Percentiles rank a stretch among this genome's conserved stretches.
Conservation (phyloP, 2,113 vertebrate species). For the Semicossyphus pulcher region DNA sequence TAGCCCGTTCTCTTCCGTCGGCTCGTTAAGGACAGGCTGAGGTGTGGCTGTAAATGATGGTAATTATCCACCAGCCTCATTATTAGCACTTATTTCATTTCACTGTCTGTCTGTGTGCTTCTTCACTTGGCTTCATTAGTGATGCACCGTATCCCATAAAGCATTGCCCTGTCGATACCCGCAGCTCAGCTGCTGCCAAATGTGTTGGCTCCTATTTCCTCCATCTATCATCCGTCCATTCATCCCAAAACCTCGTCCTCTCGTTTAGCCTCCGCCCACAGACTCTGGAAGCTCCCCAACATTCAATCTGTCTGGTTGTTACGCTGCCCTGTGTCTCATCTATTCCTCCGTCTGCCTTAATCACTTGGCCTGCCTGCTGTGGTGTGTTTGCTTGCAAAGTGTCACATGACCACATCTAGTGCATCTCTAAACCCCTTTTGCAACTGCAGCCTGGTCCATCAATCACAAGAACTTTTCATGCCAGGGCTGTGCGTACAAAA, state of each 20-base stretch:
- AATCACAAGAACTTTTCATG: background rate
- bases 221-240: conserved; percentile 41
- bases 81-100: conserved; percentile 25
- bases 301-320: conserved; percentile 13
- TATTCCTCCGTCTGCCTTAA: background rate
- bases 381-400: no score
- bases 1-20: background rate
- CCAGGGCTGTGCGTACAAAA: background rate
- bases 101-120: background rate
- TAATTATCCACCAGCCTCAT: conserved; percentile 34
- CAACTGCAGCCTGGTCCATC: background rate
- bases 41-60: conserved; percentile 12
- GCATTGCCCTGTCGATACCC: conserved; percentile 27
- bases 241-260: conserved; percentile 24
- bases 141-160: conserved; percentile 37
- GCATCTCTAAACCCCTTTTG: background rate
- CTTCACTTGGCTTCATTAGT: conserved; percentile 16
- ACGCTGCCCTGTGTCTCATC: conserved; percentile 2
- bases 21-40: conserved; percentile 7
- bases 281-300: background rate
- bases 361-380: no score
- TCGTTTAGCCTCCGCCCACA: conserved; percentile 23
- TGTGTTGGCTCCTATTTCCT: conserved; percentile 30
- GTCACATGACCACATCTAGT: background rate
- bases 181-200: conserved; percentile 42